phyloP scores from a whole-genome alignment of 2,797 vertebrate species.

The Erethizon dorsatum region DNA sequence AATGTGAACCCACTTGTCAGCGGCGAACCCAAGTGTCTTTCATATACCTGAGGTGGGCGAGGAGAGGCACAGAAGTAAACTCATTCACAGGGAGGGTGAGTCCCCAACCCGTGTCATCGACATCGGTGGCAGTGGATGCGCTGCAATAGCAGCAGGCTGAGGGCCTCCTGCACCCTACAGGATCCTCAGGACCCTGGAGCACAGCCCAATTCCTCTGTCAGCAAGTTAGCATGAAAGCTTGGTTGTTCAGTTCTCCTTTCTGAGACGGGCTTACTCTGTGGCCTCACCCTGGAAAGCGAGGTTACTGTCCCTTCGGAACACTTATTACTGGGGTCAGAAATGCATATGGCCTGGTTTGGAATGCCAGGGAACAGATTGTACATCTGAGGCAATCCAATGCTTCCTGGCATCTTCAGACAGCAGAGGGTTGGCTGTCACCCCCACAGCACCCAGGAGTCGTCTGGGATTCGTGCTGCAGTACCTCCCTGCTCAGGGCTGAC shows the following conservation, averaged over 20 bases:
- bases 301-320: neutral
- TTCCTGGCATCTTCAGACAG: neutral
- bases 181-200: neutral
- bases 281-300: neutral
- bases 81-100: neutral
- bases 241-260: neutral
- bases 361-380: neutral
- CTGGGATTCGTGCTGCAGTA: fast-evolving
- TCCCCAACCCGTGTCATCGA: neutral
- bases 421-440: neutral
- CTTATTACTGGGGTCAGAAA: neutral
- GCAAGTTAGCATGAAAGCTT: neutral
- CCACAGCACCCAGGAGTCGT: neutral
- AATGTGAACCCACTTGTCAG: neutral
- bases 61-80: neutral
- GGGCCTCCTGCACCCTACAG: fast-evolving
- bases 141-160: neutral
- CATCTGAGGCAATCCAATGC: neutral
- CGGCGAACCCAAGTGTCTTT: neutral
- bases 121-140: neutral
- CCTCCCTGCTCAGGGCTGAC: neutral
- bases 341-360: neutral
- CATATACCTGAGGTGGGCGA: neutral
- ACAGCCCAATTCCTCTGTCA: too few relatives aligned
- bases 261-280: neutral